A percentile compares a stretch with the other conserved stretches of the same genome.
Evolutionary conservation across 2,888 invertebrate genomes (phyloP).

Genomic region (Acanthopleura granulata): DNA sequence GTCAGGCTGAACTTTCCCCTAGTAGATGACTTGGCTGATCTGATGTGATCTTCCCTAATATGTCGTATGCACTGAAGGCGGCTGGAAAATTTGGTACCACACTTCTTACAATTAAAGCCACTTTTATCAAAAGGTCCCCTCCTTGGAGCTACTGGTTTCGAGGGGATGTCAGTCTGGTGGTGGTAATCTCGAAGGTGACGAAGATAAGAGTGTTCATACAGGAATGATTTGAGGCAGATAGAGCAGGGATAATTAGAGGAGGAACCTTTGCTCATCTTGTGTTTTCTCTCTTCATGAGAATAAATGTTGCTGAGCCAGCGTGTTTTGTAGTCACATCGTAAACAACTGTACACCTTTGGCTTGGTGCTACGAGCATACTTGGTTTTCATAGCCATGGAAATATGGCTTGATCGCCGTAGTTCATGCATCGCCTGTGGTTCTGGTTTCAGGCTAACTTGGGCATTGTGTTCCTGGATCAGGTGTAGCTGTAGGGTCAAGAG

Average conservation of each 20-base stretch:
- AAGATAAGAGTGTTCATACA: conserved; percentile 61
- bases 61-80: conserved; percentile 57
- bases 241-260: conserved; percentile 55
- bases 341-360: conserved; percentile 82
- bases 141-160: conserved; percentile 18
- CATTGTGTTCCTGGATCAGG: conserved; percentile 70
- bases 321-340: conserved; percentile 90
- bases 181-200: conserved; percentile 43
- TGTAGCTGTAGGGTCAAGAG: conserved; percentile 70
- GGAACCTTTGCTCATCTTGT: conserved; percentile 40
- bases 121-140: conserved; percentile 27
- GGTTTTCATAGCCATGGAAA: conserved; percentile 21
- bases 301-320: conserved; percentile 90
- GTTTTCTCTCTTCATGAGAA: conserved; percentile 86
- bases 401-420: conserved; percentile 17
- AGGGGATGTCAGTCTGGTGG: conserved; percentile 24
- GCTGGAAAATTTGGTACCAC: conserved; percentile 57
- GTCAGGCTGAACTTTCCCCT: conserved; percentile 40
- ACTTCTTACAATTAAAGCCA: conserved; percentile 62
- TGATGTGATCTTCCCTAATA: conserved; percentile 58
- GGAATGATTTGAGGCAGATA: conserved; percentile 64
- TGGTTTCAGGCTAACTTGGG: conserved; percentile 58
- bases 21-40: conserved; percentile 38
- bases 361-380: conserved; percentile 64
- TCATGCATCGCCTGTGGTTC: conserved; percentile 36